Percentiles rank a stretch among this genome's conserved stretches.
These are phyloP conservation scores for Corythoichthys intestinalis DNA, from an alignment of 2,113 vertebrate genomes.

Conservation along the genomic window DNA sequence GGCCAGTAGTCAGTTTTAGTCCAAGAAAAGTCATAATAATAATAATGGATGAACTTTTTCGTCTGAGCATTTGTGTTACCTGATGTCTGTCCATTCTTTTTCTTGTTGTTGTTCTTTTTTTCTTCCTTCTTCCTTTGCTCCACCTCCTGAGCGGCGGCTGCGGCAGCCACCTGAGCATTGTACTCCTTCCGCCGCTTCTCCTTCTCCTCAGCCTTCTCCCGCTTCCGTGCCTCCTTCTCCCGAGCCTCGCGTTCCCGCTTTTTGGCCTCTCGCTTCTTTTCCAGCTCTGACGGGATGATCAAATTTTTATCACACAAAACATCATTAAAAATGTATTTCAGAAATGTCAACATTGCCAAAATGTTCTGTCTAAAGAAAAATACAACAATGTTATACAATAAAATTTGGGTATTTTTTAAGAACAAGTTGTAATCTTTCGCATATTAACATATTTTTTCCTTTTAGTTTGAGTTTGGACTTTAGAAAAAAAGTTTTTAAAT, in stretches of 20 bases:
- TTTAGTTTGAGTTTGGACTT: too few relatives aligned
- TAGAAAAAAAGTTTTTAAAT: too few relatives aligned
- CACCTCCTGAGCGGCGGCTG: slow-evolving; percentile 66
- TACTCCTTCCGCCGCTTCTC: slow-evolving; percentile 89
- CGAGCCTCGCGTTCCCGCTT: slow-evolving; percentile 85
- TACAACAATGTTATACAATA: too few relatives aligned
- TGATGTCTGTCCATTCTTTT: slow-evolving; percentile 80
- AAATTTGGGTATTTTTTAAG: too few relatives aligned
- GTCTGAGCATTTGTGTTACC: slow-evolving; percentile 21
- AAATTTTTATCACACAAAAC: neutral
- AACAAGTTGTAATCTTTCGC: too few relatives aligned
- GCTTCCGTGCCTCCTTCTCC: slow-evolving; percentile 83
- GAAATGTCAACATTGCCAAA: too few relatives aligned
- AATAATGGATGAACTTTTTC: too few relatives aligned
- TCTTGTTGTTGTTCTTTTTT: slow-evolving; percentile 82
- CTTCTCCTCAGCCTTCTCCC: slow-evolving; percentile 93
- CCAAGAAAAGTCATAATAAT: too few relatives aligned
- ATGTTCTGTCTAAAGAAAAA: too few relatives aligned
- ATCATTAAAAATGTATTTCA: too few relatives aligned
- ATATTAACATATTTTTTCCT: too few relatives aligned
- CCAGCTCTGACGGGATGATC: slow-evolving; percentile 71
- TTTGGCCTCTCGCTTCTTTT: slow-evolving; percentile 87
- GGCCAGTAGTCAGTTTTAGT: too few relatives aligned
- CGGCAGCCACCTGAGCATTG: slow-evolving; percentile 82
- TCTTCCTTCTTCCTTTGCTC: slow-evolving; percentile 82